Conservation (phyloP, 2,113 vertebrate genomes). For the Pedetes capensis region DNA sequence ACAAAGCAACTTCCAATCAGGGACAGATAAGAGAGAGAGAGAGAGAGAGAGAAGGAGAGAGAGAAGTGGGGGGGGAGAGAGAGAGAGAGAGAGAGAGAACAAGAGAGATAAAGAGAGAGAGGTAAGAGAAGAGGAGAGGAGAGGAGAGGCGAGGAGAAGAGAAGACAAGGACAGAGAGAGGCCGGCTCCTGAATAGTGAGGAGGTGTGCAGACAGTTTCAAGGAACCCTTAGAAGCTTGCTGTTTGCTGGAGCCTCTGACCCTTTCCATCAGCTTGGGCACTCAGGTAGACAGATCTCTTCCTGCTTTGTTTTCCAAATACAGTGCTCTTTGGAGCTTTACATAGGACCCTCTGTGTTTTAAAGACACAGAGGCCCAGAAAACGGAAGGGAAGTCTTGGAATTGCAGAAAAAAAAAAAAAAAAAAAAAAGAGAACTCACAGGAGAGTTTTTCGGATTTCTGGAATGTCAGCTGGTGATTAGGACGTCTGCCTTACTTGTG, state of each 20-base stretch:
- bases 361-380: not conserved
- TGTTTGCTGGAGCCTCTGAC: not conserved
- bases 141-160: not conserved
- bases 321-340: not conserved
- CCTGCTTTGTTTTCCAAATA: not conserved
- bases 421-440: not conserved
- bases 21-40: not conserved
- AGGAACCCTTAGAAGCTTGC: not conserved
- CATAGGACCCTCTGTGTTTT: not conserved
- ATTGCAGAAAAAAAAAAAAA: not conserved
- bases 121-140: not conserved
- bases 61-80: not conserved
- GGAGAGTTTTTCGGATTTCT: constrained; percentile 31
- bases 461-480: not conserved
- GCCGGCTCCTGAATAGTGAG: not conserved
- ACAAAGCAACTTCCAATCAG: not conserved
- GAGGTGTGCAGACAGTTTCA: not conserved
- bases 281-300: not conserved
- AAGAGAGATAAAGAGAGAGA: too few relatives aligned
- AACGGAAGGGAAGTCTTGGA: constrained; percentile 20
- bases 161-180: too few relatives aligned
- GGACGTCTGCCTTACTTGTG: not conserved
- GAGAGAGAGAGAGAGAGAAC: not conserved
- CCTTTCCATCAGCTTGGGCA: not conserved
- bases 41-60: not conserved